Evolutionary conservation across 2,888 invertebrate genomes (phyloP), one percentile per base, ranked within the genome.

Genomic region (Amaurobius ferox): DNA sequence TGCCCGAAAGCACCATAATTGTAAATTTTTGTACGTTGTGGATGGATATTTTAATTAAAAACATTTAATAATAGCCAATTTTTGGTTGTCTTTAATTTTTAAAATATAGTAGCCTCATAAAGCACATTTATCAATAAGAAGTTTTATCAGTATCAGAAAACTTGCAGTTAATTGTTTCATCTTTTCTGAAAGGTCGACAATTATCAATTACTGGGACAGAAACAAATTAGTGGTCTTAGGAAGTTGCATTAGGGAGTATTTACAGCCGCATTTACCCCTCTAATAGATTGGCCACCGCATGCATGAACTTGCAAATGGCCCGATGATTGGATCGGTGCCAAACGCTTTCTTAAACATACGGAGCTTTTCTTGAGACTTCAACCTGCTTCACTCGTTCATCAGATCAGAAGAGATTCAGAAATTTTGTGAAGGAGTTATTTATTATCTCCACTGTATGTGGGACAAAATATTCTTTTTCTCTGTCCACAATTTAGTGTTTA

Each of bases 251-350:
- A 48, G n/a, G 68, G 35, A 62, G 70, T 64, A 72, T 77, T 85
- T 85, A 77, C 55, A 55, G n/a, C 44, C 76, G 66, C 77, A 67
- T 78, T 77, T 48, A 64, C 48, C 40, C 79, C 48, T 28, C 73
- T 85, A 85, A 85, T 85, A 77, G 83, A 85, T 85, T 85, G 83
- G 83, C 83, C 83, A 85, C 83, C 66, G 71, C 83, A 85, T 77
- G 77, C 77, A 77, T 71, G 71, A 77, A 71, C 77, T 77, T 40
- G 72, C 71, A 40, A 40, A 39, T 32, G 39, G 40, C 28, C 39
- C 28, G 66, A 55, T 85, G 83, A 85, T 85, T 85, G 83, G 83
- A 71, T 77, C 83, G 13, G 39, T 77, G 83, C 83, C 83, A 85
- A 74, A 39, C 68, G 74, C 19, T 72, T 71, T 77, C 77, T 85